A percentile compares a stretch with the other conserved stretches of the same genome.
These are phyloP conservation scores for Agonum fuliginosum DNA, from an alignment of 2,888 invertebrate species.

Conservation along the genomic window DNA sequence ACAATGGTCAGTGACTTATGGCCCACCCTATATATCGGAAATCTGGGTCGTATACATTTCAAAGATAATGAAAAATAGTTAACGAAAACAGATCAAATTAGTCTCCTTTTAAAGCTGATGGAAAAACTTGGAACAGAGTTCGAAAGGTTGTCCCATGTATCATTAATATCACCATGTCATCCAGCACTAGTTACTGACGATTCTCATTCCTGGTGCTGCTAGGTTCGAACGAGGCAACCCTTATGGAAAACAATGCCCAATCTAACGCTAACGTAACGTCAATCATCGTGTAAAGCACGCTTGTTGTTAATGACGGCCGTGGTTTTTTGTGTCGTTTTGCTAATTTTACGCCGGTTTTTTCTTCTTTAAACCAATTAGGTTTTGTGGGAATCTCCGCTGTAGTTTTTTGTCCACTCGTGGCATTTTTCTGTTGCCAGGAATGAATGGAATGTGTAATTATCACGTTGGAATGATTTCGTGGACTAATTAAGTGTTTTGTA, in stretches of 20 bases:
- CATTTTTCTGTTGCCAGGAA: slow-evolving; percentile 22
- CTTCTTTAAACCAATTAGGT: slow-evolving; percentile 57
- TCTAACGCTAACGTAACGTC: slow-evolving; percentile 41
- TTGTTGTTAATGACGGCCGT: slow-evolving; percentile 48
- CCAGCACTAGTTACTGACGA: background rate
- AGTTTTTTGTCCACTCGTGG: slow-evolving; percentile 7
- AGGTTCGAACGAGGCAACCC: slow-evolving; percentile 37
- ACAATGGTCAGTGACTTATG: too few relatives aligned
- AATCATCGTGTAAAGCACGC: slow-evolving; percentile 49
- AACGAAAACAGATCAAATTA: slow-evolving; percentile 3
- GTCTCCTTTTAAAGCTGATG: background rate
- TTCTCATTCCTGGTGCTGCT: background rate
- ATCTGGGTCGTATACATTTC: background rate
- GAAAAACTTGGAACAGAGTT: slow-evolving; percentile 29
- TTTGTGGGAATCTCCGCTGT: slow-evolving; percentile 49
- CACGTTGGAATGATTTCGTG: slow-evolving; percentile 45
- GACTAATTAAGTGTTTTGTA: slow-evolving; percentile 50
- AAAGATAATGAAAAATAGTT: background rate
- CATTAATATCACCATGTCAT: slow-evolving; percentile 53
- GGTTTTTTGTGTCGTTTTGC: slow-evolving; percentile 54
- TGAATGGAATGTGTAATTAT: slow-evolving; percentile 52
- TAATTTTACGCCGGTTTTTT: slow-evolving; percentile 52
- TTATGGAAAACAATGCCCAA: slow-evolving; percentile 54
- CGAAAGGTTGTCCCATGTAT: slow-evolving; percentile 47
- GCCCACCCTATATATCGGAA: too few relatives aligned